Evolutionary conservation across 2,888 invertebrate genomes (phyloP), one percentile per base, ranked within the genome.

Genomic region (Cataglyphis altisquamis): DNA sequence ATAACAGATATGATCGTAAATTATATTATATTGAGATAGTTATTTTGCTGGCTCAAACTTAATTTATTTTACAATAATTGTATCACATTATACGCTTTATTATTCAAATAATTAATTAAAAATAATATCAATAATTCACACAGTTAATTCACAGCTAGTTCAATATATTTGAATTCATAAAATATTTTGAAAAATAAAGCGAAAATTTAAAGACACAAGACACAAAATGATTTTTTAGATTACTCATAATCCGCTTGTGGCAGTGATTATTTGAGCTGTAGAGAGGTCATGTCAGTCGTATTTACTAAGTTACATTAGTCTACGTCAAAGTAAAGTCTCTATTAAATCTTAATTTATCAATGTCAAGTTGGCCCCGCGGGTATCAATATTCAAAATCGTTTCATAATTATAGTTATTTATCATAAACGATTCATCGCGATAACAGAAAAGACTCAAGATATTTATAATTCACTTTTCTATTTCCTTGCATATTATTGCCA

Each of bases 341-440:
- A 68, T 60, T 78, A 78, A 18, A 60, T 60, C 18, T 78, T 78
- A 78, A 78, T 78, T 68, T 78, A 60, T 78, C 78, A 68, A 68
- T 9, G 68, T 78, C 78, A 78, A 60, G 25, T 68, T 32, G 45
- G 1, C 6, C 10, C 32, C 32, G 18, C 1, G 9, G 10, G 3
- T 32, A 78, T 77, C n/a, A 55, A 74, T 45, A 10, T 48, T 36
- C 39, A 25, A 25, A 48, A 55, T 57, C 29, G 18, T 60, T 45
- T 60, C 12, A 68, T 78, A 78, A 78, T 78, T 60, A 57, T 9
- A 57, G 29, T 57, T 67, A 67, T 67, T 67, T n/a, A 55, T 66
- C 29, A 39, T 32, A 25, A 39, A 66, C 25, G 15, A n/a, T 75
- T 66, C 45, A 32, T 41, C 21, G 18, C 29, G 32, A 57, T 45